These are phyloP conservation scores for Bombus affinis DNA, from an alignment of 1,140 invertebrate species.

Conservation along the genomic window DNA sequence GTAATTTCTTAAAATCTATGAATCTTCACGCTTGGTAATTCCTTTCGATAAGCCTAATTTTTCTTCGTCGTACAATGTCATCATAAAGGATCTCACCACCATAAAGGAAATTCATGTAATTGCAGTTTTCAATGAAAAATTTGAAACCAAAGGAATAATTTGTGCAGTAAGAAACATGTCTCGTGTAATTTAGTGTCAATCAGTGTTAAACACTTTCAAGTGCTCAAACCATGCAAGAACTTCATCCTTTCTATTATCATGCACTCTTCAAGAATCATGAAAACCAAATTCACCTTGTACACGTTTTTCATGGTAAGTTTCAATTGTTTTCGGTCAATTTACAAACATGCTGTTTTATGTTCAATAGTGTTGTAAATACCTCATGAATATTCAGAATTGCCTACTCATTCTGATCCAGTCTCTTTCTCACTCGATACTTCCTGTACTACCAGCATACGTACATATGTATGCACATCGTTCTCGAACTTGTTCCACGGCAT, in stretches of 20 bases:
- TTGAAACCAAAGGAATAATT: not conserved
- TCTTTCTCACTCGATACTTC: not conserved
- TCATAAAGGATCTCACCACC: not conserved
- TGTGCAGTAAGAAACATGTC: not conserved
- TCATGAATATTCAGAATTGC: constrained; percentile 29
- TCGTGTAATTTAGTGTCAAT: not conserved
- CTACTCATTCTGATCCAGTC: not conserved
- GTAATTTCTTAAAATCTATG: not conserved
- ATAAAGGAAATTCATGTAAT: not conserved
- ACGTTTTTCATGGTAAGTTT: not conserved
- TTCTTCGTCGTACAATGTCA: not conserved
- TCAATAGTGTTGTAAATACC: not conserved
- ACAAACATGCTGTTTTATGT: not conserved
- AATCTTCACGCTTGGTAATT: not conserved
- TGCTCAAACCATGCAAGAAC: constrained; percentile 6
- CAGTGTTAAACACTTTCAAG: not conserved
- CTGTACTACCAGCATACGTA: not conserved
- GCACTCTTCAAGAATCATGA: not conserved
- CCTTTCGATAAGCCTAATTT: not conserved
- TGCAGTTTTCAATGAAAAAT: not conserved
- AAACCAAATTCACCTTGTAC: not conserved
- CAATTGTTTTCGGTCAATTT: not conserved
- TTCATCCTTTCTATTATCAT: not conserved
- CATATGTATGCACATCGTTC: not conserved
- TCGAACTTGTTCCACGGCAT: constrained; percentile 24